A percentile compares a stretch with the other conserved stretches of the same genome.
Evolutionary conservation across 2,888 invertebrate genomes (phyloP).

Genomic region (Hololepta plana): DNA sequence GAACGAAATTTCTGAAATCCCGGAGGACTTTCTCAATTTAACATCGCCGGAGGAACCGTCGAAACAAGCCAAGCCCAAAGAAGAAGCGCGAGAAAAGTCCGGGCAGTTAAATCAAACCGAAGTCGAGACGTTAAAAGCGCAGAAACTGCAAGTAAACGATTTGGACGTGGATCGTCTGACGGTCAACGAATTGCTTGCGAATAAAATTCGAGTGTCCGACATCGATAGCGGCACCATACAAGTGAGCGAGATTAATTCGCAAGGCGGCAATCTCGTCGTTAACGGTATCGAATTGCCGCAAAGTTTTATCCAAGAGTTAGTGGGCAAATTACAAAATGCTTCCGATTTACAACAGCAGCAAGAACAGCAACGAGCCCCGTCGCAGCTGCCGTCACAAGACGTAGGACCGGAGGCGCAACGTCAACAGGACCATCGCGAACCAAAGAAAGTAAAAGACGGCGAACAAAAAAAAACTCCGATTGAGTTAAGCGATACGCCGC

Average conservation of each 20-base stretch:
- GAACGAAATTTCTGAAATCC: conserved; percentile 10
- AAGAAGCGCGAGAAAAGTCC: conserved; percentile 12
- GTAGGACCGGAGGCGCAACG: conserved; percentile 2
- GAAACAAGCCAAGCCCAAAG: conserved; percentile 7
- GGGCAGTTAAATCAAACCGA: conserved; percentile 15
- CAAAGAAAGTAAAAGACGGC: conserved; percentile 6
- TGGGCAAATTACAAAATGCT: conserved; percentile 27
- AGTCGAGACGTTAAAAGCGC: conserved; percentile 30
- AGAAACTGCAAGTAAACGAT: conserved; percentile 51
- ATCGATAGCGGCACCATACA: conserved; percentile 58
- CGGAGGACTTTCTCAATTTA: conserved; percentile 9
- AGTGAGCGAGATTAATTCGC: conserved; percentile 53
- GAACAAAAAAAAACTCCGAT: conserved; percentile 26
- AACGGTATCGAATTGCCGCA: conserved; percentile 50
- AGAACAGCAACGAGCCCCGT: conserved; percentile 1
- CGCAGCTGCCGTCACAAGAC: conserved; percentile 4
- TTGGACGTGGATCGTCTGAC: conserved; percentile 62
- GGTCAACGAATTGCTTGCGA: conserved; percentile 62
- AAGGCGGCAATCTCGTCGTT: conserved; percentile 45
- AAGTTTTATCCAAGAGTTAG: conserved; percentile 47
- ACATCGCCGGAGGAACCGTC: conserved; percentile 3
- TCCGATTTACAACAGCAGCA: conserved; percentile 11
- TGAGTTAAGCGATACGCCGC: conserved; percentile 10
- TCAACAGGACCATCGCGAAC: conserved; percentile 3
- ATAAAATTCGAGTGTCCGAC: conserved; percentile 63